Evolutionary conservation across 2,113 vertebrate species (phyloP), one percentile per base, ranked within the genome.

Genomic region (Urocitellus parryii): DNA sequence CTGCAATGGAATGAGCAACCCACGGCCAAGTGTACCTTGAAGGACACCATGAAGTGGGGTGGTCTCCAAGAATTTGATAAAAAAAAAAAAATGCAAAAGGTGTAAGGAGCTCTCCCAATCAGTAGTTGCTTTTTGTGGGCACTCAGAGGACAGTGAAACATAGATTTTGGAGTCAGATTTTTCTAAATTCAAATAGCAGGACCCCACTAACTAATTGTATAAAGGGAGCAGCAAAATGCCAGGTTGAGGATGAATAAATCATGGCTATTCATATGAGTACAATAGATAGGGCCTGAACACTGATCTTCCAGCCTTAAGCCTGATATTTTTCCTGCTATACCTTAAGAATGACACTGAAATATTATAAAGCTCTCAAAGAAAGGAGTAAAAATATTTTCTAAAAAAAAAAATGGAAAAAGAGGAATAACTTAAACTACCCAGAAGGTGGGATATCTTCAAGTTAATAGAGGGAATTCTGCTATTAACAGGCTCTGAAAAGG

Each of bases 11-110:
- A 93, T 12, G 74, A 25, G 81, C 91, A 53, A 16, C 45, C 93
- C 72, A 56, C 24, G 7, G 27, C 48, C 45, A 42, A 80, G 85
- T 2, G 6, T 77, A 20, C 39, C 72, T 94, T n/a, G 29, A 42
- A 17, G 0, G 48, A 51, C 16, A 73, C 39, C n/a, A 22, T 20
- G 22, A 76, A 67, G 72, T 80, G 79, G 73, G 34, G 9, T 48
- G 17, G 16, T 45, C 67, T 61, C 81, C 39, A 96, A 91, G 78
- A 95, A 94, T 27, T 42, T 17, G 8, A n/a, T 0, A n/a, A n/a
- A n/a, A n/a, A n/a, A n/a, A 87, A n/a, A 87, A 87, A 87, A 87
- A 53, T 20, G 5, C 67, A 92, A 86, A 72, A 37, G 51, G 87
- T 90, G 4, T 45, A 7, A 78, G 39, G 32, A 72, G 17, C 22